Conservation (phyloP, 2,888 invertebrate genomes). For the Dioctria rufipes region DNA sequence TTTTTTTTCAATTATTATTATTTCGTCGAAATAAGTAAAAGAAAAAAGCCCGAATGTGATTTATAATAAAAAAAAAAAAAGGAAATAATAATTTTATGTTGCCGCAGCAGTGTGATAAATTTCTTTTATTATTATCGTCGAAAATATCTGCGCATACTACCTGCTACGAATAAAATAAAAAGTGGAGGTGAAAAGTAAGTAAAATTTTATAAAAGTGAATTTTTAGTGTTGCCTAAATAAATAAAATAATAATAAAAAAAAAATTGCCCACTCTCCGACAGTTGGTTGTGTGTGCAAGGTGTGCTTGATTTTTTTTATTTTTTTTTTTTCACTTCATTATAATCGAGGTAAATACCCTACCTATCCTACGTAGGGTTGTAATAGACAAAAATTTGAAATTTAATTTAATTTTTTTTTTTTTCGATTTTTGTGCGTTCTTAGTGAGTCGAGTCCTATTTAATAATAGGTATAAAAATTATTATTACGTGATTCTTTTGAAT, state of each 20-base stretch:
- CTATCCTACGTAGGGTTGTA: too few relatives aligned
- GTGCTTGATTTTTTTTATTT: conserved; percentile 13
- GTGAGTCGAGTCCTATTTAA: too few relatives aligned
- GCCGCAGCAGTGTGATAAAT: conserved; percentile 20
- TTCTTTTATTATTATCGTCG: too few relatives aligned
- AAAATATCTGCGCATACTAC: too few relatives aligned
- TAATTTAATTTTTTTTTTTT: too few relatives aligned
- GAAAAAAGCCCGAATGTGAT: conserved; percentile 10
- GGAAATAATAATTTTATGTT: conserved; percentile 4
- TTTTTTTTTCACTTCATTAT: conserved; percentile 13
- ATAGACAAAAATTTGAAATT: too few relatives aligned
- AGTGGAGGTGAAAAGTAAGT: conserved; percentile 28
- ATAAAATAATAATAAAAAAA: conserved; percentile 29
- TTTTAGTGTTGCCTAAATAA: conserved; percentile 31
- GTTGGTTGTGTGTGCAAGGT: conserved; percentile 34
- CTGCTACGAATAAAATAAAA: conserved; percentile 12
- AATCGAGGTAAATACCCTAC: too few relatives aligned
- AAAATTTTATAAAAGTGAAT: conserved; percentile 33
- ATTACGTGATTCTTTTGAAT: conserved; percentile 1
- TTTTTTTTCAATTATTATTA: conserved; percentile 7
- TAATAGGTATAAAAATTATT: too few relatives aligned
- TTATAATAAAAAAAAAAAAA: not conserved
- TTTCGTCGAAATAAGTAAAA: not conserved
- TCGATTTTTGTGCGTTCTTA: too few relatives aligned
- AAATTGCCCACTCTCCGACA: conserved; percentile 14